Percentiles rank a stretch among this genome's conserved stretches.
phyloP scores from a whole-genome alignment of 2,888 invertebrate genomes.

The Pasiphila rectangulata region DNA sequence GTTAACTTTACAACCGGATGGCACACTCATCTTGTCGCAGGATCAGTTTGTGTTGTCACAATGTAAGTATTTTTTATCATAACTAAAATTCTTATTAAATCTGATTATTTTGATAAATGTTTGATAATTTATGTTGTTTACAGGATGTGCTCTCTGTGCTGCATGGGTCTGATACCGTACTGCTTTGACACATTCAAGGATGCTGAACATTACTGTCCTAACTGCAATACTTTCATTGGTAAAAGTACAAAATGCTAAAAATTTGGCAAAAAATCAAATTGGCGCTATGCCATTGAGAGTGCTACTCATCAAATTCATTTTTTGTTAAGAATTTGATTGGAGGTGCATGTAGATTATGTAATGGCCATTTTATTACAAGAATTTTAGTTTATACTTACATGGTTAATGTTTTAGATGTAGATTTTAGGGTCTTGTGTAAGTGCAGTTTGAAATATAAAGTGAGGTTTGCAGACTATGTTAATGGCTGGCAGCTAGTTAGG shows the following conservation, averaged over 20 bases:
- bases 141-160: conserved; percentile 76
- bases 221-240: conserved; percentile 74
- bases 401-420: too few species aligned
- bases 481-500: too few species aligned
- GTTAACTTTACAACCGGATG: conserved; percentile 74
- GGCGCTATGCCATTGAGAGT: conserved; percentile 5
- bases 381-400: conserved; percentile 5
- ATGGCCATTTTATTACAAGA: conserved; percentile 10
- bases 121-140: conserved; percentile 12
- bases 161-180: conserved; percentile 71
- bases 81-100: too few species aligned
- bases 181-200: conserved; percentile 77
- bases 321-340: conserved; percentile 9
- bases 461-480: not conserved
- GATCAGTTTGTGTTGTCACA: conserved; percentile 70
- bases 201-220: conserved; percentile 75
- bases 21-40: conserved; percentile 75
- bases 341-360: conserved; percentile 14
- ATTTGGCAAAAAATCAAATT: conserved; percentile 11
- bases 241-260: conserved; percentile 70
- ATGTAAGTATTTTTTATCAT: conserved; percentile 62
- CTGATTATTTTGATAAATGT: too few species aligned
- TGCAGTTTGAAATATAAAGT: too few species aligned
- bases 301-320: conserved; percentile 2
- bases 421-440: too few species aligned